These are phyloP conservation scores for Hanleya hanleyi DNA, from an alignment of 2,888 invertebrate genomes.

Conservation along the genomic window DNA sequence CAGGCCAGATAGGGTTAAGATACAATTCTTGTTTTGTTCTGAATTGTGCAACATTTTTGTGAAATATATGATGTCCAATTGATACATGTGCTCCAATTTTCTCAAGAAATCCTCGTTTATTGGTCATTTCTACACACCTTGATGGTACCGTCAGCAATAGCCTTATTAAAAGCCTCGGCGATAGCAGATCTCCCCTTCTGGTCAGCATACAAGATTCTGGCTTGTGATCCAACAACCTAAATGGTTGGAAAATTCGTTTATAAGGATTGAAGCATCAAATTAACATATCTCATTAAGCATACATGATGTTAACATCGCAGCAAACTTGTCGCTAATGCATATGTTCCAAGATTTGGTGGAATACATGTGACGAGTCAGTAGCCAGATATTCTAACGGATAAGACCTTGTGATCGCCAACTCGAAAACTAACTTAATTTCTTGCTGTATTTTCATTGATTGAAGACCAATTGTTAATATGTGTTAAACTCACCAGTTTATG, in stretches of 20 bases:
- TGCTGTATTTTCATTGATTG: too few relatives aligned
- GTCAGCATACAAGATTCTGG: conserved; percentile 79
- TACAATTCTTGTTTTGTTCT: neutral
- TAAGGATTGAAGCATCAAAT: too few relatives aligned
- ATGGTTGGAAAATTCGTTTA: too few relatives aligned
- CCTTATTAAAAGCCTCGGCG: conserved; percentile 77
- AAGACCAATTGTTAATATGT: too few relatives aligned
- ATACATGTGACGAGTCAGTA: too few relatives aligned
- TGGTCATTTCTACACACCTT: conserved; percentile 73
- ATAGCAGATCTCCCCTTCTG: conserved; percentile 76
- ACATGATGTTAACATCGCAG: too few relatives aligned
- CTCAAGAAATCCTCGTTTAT: neutral
- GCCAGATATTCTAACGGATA: too few relatives aligned
- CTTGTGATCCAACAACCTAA: conserved; percentile 76
- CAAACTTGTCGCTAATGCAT: too few relatives aligned
- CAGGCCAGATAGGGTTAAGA: neutral
- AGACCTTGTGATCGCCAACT: too few relatives aligned
- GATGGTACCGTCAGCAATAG: conserved; percentile 74
- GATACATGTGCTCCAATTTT: neutral
- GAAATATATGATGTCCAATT: neutral
- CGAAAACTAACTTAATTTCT: too few relatives aligned
- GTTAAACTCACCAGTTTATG: conserved; percentile 76
- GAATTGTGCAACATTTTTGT: neutral
- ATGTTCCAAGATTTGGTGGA: too few relatives aligned
- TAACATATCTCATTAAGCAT: too few relatives aligned